Conservation (phyloP, 2,113 vertebrate species). For the Melanotaenia duboulayi region DNA sequence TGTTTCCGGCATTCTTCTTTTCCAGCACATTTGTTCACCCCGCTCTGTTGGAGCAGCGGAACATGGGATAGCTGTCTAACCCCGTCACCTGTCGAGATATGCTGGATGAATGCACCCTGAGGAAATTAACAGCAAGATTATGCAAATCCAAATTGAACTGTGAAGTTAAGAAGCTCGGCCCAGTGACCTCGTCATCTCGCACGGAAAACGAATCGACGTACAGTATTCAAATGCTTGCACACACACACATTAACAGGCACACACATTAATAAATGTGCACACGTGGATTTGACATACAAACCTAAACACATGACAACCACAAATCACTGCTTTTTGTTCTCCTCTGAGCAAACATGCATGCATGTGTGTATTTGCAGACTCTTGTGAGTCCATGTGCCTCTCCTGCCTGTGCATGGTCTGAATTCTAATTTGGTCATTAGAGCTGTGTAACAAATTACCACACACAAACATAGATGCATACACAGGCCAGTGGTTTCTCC, state of each 20-base stretch:
- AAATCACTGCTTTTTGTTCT: constrained; percentile 5
- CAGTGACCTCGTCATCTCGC: constrained; percentile 72
- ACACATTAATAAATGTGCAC: constrained; percentile 10
- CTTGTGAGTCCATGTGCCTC: constrained; percentile 37
- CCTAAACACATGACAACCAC: background rate
- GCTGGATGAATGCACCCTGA: constrained; percentile 53
- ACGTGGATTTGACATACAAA: constrained; percentile 9
- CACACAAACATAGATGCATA: constrained; percentile 25
- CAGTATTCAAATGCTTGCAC: constrained; percentile 6
- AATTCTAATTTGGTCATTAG: constrained; percentile 78
- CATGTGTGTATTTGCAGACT: constrained; percentile 16
- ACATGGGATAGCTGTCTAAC: constrained; percentile 65
- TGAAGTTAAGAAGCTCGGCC: constrained; percentile 71
- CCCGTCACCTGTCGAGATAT: constrained; percentile 71
- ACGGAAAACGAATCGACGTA: constrained; percentile 28
- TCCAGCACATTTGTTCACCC: constrained; percentile 23
- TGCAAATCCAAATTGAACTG: constrained; percentile 81
- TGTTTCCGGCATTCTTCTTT: constrained; percentile 11
- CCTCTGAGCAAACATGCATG: constrained; percentile 4
- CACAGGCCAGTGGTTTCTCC: constrained; percentile 53
- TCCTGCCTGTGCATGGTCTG: constrained; percentile 67
- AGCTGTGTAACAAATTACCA: constrained; percentile 56
- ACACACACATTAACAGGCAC: background rate
- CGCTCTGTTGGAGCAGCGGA: constrained; percentile 40
- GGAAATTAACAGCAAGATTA: constrained; percentile 77